Percentiles rank a stretch among this genome's conserved stretches.
Evolutionary conservation across 2,113 vertebrate species (phyloP).

Genomic region (Chloebia gouldiae): DNA sequence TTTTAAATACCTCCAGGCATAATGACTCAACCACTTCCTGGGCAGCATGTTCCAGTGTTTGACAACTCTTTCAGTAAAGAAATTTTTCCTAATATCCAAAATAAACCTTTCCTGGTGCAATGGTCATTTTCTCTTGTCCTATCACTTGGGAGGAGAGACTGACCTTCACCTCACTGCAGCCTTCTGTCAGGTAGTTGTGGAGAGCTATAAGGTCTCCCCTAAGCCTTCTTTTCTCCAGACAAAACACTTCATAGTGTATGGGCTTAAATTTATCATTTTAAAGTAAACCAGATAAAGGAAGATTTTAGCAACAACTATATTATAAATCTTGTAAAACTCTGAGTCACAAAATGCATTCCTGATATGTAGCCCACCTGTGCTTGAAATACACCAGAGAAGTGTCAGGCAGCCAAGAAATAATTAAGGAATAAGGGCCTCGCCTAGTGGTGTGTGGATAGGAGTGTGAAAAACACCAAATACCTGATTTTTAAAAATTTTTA

Average conservation of each 20-base stretch:
- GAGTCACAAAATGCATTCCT: not conserved
- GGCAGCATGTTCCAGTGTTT: not conserved
- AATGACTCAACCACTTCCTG: not conserved
- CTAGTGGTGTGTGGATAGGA: not conserved
- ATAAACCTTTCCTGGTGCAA: not conserved
- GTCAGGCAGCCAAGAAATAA: not conserved
- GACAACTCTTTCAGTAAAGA: not conserved
- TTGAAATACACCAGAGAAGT: not conserved
- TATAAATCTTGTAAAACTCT: not conserved
- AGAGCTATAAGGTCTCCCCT: not conserved
- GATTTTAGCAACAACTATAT: not conserved
- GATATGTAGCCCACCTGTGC: not conserved
- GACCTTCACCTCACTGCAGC: not conserved
- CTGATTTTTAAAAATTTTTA: too few species aligned
- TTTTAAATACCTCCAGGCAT: not conserved
- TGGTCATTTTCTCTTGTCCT: not conserved
- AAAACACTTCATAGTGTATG: not conserved
- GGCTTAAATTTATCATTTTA: not conserved
- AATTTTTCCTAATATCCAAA: not conserved
- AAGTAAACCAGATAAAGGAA: not conserved
- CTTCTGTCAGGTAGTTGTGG: not conserved
- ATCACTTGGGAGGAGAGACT: not conserved
- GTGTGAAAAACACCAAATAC: too few species aligned
- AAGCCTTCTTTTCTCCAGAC: not conserved
- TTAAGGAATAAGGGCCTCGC: not conserved